phyloP scores from a whole-genome alignment of 2,888 invertebrate species.

The Isoperla grammatica region DNA sequence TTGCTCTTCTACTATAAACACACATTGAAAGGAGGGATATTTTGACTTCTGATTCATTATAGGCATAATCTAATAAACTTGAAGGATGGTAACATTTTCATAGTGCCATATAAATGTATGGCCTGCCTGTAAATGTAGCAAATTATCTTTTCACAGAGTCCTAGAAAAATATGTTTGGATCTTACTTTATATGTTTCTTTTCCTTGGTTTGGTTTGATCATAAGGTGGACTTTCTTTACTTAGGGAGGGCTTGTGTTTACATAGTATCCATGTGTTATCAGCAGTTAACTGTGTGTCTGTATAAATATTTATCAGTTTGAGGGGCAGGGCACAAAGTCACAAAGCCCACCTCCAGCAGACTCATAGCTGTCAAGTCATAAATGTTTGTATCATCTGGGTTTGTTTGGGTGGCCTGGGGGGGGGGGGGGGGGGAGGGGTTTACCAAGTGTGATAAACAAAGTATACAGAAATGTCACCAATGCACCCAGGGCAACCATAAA shows the following conservation, averaged over 20 bases:
- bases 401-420: too few relatives aligned
- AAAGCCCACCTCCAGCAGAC: not conserved
- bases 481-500: not conserved
- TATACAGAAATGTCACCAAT: not conserved
- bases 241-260: constrained; percentile 20
- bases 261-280: constrained; percentile 10
- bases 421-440: constrained; percentile 1
- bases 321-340: constrained; percentile 13
- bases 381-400: not conserved
- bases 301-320: constrained; percentile 23
- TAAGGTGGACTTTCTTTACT: constrained; percentile 14
- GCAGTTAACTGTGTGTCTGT: constrained; percentile 16
- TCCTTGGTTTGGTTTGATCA: constrained; percentile 12
- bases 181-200: constrained; percentile 13
- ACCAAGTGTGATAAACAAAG: constrained; percentile 11
- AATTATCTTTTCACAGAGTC: too few relatives aligned
- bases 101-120: constrained; percentile 15
- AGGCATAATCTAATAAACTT: too few relatives aligned
- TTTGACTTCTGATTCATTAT: too few relatives aligned
- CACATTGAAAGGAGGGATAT: too few relatives aligned
- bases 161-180: constrained; percentile 9
- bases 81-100: not conserved
- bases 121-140: not conserved
- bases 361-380: constrained; percentile 6
- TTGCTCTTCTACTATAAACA: too few relatives aligned